Base-by-base conservation (phyloP, 2,888 invertebrate genomes). In the Lasiommata megera region DNA sequence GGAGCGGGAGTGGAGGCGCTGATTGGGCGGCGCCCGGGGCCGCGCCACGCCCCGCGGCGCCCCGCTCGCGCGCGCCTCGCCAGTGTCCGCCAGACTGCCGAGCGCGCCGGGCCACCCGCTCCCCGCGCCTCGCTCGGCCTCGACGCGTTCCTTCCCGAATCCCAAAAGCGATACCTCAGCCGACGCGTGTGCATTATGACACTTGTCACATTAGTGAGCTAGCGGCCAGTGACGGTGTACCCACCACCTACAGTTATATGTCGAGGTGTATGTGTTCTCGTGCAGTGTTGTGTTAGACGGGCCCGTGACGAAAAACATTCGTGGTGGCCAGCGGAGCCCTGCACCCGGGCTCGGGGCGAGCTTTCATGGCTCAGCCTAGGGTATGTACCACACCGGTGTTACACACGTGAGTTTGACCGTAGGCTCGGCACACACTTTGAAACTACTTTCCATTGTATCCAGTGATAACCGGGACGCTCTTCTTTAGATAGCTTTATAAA, bases 291-390 rank as follows among this genome's bases (percentile, higher is more conserved):
- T 88, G 87, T 86, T 87, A 83, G 82, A 70, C 79, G 82, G 80
- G 84, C 84, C 87, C 85, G 88, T 85, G 86, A 85, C 79, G 70
- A 79, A 83, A 86, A 89, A 78, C 87, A 78, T 88, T 87, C 89
- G 89, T 87, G 85, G 90, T 90, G 88, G 91, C 90, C 88, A 90
- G 90, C 84, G 90, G 89, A 85, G 87, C 90, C 80, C 80, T 88
- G 83, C 88, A 88, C 88, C 88, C 90, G 84, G 89, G 85, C 91
- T 93, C 93, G 93, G 94, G 93, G 93, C 94, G 94, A 93, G 94
- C 93, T 93, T 94, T 93, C 94, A 96, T 96, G 96, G 95, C 96
- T 93, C 95, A 95, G 94, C 95, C 95, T 94, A 94, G 95, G 95
- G 96, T 95, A 94, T 92, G 95, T 93, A 88, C 84, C 60, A 44